These are phyloP conservation scores for Epizoanthus rinbou DNA, from an alignment of 92 coral and sea anemone genomes.

Conservation along the genomic window DNA sequence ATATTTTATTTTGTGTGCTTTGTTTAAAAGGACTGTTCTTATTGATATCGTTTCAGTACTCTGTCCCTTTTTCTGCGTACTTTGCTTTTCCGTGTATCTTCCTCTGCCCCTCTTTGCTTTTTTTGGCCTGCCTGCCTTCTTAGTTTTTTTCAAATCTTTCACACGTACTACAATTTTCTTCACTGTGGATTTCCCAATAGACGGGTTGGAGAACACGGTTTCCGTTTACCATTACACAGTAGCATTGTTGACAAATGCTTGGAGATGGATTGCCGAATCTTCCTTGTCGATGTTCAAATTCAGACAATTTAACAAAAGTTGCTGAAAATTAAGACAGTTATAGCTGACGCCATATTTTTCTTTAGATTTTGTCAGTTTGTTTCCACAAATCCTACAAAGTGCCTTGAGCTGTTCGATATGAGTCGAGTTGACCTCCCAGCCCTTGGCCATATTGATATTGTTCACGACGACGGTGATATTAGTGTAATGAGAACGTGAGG, in stretches of 20 bases:
- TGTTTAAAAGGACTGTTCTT: slow-evolving; percentile 6
- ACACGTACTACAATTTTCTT: slow-evolving; percentile 10
- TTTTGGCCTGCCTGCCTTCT: slow-evolving; percentile 25
- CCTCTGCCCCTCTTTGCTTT: slow-evolving; percentile 21
- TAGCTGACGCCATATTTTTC: not conserved
- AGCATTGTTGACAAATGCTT: slow-evolving; percentile 11
- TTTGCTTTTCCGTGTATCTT: not conserved
- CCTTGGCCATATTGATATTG: slow-evolving; percentile 3
- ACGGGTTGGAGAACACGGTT: slow-evolving; percentile 1
- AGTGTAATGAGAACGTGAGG: not conserved
- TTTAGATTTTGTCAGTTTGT: slow-evolving; percentile 6
- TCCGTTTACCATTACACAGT: slow-evolving; percentile 23
- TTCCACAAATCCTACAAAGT: slow-evolving; percentile 18
- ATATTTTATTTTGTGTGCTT: not conserved
- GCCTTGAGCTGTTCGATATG: slow-evolving; percentile 15
- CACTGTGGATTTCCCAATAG: slow-evolving; percentile 16
- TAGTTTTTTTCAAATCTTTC: slow-evolving; percentile 29
- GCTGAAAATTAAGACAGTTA: slow-evolving; percentile 1
- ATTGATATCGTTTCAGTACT: slow-evolving; percentile 6
- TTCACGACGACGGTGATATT: too few species aligned
- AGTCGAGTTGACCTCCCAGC: slow-evolving; percentile 1
- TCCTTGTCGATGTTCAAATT: slow-evolving; percentile 7
- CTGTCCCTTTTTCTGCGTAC: not conserved
- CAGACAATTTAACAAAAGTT: slow-evolving; percentile 1
- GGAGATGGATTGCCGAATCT: not conserved